Base-by-base conservation (phyloP, 2,113 vertebrate species). In the Romanogobio albipinnatus region DNA sequence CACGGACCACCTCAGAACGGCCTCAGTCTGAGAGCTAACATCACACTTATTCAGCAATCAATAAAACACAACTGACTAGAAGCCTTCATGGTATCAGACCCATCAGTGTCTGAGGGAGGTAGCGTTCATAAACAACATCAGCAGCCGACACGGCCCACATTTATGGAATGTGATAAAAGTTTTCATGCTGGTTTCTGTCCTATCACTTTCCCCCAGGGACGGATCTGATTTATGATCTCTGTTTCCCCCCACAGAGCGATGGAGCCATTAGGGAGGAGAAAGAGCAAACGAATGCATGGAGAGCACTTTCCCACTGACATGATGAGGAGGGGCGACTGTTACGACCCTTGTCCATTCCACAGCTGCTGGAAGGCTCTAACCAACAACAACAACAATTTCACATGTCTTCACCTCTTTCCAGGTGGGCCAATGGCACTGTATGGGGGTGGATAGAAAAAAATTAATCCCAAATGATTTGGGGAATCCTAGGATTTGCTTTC, bases 361-460 rank as follows among this genome's bases (percentile, higher is more conserved):
- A 79, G 74, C 78, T 82, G 85, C 61, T 82, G 33, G 74, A 84
- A 47, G 78, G 39, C 45, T 79, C 64, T 84, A 83, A 85, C 85
- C 82, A 88, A 86, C 82, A 82, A 87, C 82, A 88, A 86, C 82
- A 82, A 61, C 85, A 85, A n/a, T 79, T 79, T 74, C 58, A 79
- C 73, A 87, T 70, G 58, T 79, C 64, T 81, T 68, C 22, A 29
- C 36, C 45, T 49, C 29, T 64, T 81, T 83, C 14, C 75, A 49
- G 36, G 13, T 43, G 26, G 26, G 26, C 45, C 61, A 49, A 22
- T 47, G 4, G 45, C 19, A 19, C 53, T 62, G 29, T 58, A 9
- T 62, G 36, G 36, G 22, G 36, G 62, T 61, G 7, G 39, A 24
- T 22, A 33, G 74, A 26, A 68, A 68, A 1, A 76, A 51, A 29